phyloP scores from a whole-genome alignment of 2,113 vertebrate species.

The Ovis canadensis region DNA sequence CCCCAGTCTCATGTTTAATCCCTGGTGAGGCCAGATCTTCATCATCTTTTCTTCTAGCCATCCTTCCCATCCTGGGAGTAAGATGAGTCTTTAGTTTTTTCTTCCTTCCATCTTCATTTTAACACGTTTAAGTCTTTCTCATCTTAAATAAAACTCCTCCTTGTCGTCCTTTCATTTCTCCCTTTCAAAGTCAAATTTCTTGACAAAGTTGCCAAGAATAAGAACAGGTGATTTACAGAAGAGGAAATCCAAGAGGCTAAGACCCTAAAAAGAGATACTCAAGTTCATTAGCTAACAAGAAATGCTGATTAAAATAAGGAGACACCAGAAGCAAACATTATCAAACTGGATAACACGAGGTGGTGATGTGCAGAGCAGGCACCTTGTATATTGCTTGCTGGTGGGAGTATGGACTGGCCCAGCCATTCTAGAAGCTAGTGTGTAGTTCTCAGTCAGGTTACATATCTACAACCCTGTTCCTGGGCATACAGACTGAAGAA shows the following conservation, averaged over 20 bases:
- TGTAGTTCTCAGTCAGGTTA: background rate
- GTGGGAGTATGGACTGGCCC: background rate
- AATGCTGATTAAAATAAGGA: background rate
- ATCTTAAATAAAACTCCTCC: background rate
- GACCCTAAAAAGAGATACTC: background rate
- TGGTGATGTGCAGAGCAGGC: background rate
- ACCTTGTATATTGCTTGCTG: fast-evolving
- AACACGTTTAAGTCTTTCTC: background rate
- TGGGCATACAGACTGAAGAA: background rate
- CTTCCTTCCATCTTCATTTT: background rate
- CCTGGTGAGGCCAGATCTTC: background rate
- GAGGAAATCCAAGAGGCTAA: background rate
- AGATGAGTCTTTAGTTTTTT: background rate
- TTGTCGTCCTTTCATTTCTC: background rate
- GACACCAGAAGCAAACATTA: background rate
- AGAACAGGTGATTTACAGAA: background rate
- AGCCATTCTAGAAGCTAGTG: background rate
- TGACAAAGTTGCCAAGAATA: background rate
- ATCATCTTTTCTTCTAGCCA: background rate
- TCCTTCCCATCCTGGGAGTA: background rate
- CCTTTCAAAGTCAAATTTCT: background rate
- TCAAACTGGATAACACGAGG: background rate
- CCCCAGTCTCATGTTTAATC: background rate
- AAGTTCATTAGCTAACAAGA: background rate
- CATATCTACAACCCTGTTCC: background rate